Conservation (phyloP, 2,797 vertebrate genomes). For the Poeciliopsis presidionis region DNA sequence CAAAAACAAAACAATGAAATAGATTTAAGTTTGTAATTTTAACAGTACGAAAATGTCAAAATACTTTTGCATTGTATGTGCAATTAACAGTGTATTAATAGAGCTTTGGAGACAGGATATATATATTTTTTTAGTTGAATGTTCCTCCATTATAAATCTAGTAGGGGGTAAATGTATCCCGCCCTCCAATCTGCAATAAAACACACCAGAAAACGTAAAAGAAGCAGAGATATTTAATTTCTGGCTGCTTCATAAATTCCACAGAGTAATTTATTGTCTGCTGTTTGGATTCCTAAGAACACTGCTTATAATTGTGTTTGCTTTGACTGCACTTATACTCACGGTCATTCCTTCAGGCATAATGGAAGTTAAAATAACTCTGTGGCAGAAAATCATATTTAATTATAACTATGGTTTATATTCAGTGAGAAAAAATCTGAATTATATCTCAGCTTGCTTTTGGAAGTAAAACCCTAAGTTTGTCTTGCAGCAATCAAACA, state of each 20-base stretch:
- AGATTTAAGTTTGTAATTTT: background rate
- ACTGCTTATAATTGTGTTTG: conserved; percentile 29
- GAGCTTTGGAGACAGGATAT: background rate
- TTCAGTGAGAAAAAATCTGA: conserved; percentile 16
- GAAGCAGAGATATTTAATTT: background rate
- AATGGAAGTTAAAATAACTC: conserved; percentile 17
- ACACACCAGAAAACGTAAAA: conserved; percentile 8
- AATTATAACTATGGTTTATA: conserved; percentile 34
- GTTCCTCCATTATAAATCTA: conserved; percentile 29
- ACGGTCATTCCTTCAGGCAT: conserved; percentile 19
- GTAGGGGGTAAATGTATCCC: conserved; percentile 9
- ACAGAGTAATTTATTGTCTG: conserved; percentile 26
- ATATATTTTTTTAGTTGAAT: conserved; percentile 9
- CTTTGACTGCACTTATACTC: conserved; percentile 21
- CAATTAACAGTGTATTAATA: background rate
- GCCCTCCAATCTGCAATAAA: conserved; percentile 17
- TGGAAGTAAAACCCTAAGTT: conserved; percentile 7
- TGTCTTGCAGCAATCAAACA: conserved; percentile 1
- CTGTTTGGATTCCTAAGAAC: conserved; percentile 19
- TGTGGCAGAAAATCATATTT: conserved; percentile 17
- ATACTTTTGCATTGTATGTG: background rate
- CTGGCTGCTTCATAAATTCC: background rate
- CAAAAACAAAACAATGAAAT: background rate
- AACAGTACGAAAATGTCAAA: background rate
- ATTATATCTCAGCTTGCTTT: conserved; percentile 16